A percentile compares a stretch with the other conserved stretches of the same genome.
Conservation (phyloP, 1,140 invertebrate species). For the Megalonaias nervosa region DNA sequence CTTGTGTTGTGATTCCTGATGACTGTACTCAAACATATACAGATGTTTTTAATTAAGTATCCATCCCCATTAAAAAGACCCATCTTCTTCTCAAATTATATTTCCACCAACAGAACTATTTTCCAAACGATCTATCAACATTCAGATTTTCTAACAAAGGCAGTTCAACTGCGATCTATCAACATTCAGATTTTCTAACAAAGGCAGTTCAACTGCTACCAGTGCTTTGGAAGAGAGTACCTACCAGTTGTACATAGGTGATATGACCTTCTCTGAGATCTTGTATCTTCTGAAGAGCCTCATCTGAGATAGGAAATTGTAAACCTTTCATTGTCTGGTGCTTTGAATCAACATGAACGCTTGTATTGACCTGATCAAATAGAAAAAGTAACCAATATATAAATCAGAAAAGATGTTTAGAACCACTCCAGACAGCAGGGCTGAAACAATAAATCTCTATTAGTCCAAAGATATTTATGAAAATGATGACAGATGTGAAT, state of each 20-base stretch:
- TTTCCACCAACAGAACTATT: too few species aligned
- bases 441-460: too few species aligned
- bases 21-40: too few species aligned
- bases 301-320: slow-evolving; percentile 91
- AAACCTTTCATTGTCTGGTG: slow-evolving; percentile 94
- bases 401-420: too few species aligned
- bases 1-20: too few species aligned
- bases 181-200: neutral
- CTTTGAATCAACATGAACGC: slow-evolving; percentile 87
- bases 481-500: too few species aligned
- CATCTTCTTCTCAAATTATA: neutral
- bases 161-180: neutral
- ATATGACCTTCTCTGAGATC: slow-evolving; percentile 72
- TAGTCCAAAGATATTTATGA: too few species aligned
- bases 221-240: slow-evolving; percentile 12
- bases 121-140: too few species aligned
- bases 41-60: too few species aligned
- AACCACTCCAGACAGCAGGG: too few species aligned
- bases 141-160: neutral
- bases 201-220: neutral
- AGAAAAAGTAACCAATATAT: too few species aligned
- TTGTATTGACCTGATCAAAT: slow-evolving; percentile 76
- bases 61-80: too few species aligned
- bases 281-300: slow-evolving; percentile 82
- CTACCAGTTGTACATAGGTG: slow-evolving; percentile 79